Evolutionary conservation across 2,113 vertebrate genomes (phyloP), one percentile per base, ranked within the genome.

Genomic region (Grammomys dolichurus): DNA sequence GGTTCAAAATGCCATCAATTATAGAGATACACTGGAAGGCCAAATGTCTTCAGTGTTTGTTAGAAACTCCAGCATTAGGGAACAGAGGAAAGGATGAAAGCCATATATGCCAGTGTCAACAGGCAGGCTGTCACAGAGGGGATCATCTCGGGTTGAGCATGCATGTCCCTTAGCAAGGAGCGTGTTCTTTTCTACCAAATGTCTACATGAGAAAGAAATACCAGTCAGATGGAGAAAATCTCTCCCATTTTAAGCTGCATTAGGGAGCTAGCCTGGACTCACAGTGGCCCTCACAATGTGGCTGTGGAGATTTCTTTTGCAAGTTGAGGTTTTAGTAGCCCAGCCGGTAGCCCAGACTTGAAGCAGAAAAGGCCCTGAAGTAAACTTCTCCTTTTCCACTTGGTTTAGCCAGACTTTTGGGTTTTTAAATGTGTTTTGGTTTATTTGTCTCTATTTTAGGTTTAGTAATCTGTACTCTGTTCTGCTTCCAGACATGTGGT

Each of bases 401-500:
- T 91, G 54, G 16, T 36, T 93, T 85, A 92, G 67, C 46, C 28
- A 73, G 24, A 31, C 16, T 31, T 82, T 78, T 4, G 31, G 14
- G 24, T 81, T 40, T 67, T 89, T 26, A 77, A 33, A 26, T 78
- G 16, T 80, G 17, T 82, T 89, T 87, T 16, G 26, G 65, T 28
- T 60, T 78, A 56, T 84, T 63, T 70, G 58, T 89, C 20, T 48
- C 93, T 91, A 82, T 95, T 93, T 90, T 78, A 82, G 85, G 67
- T 24, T 60, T 70, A 72, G 40, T 95, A 81, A 24, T 93, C 36
- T n/a, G 81, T 8, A 85, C 40, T 86, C 31, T 81, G 76, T 90
- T 95, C 69, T 73, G 7, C 93, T 93, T 93, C 95, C 80, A 94
- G 84, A 88, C 58, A 17, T 72, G 91, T 40, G 14, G 69, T 81